Evolutionary conservation across 2,113 vertebrate genomes (phyloP), one percentile per base, ranked within the genome.

Genomic region (Zosterops lateralis): DNA sequence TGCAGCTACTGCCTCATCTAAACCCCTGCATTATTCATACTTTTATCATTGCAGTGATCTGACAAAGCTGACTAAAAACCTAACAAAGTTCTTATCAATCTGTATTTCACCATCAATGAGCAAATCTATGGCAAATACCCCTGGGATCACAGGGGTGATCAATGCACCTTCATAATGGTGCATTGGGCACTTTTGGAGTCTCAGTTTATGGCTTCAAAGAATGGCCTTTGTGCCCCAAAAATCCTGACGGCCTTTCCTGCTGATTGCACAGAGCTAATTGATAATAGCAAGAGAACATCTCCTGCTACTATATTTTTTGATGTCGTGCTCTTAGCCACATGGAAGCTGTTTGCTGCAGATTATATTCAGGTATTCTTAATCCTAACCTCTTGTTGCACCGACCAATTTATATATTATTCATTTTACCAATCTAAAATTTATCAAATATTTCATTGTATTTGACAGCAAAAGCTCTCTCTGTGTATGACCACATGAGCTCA

Each of bases 341-440:
- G 15, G 17, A 79, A 92, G 7, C 19, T 36, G 19, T 65, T 83
- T 75, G n/a, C 17, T 91, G 54, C 45, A 66, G 71, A 68, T 10
- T 47, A 32, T 57, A 62, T 78, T 71, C 65, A 58, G 25, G 13
- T 64, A 12, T 8, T 73, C 42, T 72, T 76, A 83, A 89, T 84
- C 44, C 53, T 38, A 84, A 86, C 26, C 16, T 66, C 42, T 32
- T 50, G 26, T 20, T 34, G 45, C 18, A 90, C 36, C 10, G 60
- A 83, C 29, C 17, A 19, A 26, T 60, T 84, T 62, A 53, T 38
- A 45, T 13, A 60, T 50, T 66, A 91, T 70, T 92, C 32, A 88
- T 80, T 80, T 87, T 84, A 66, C 47, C 67, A 84, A 86, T 53
- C 42, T 61, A 94, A 60, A 61, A 89, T 84, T 82, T 84, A 67